phyloP scores from a whole-genome alignment of 2,113 vertebrate species.

The Sus scrofa region DNA sequence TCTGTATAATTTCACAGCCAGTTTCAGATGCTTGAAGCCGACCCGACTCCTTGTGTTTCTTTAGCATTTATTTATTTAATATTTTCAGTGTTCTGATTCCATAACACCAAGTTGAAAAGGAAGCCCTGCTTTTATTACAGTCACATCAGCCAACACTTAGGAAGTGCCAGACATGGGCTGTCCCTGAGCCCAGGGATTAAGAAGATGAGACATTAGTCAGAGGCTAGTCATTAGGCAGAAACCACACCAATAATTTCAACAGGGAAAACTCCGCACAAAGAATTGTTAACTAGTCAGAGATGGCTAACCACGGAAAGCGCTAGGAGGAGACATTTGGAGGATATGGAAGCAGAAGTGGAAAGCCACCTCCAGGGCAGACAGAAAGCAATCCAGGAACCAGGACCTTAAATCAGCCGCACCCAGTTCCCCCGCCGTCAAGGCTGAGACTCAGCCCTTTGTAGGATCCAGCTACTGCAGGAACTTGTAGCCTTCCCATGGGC shows the following conservation, averaged over 20 bases:
- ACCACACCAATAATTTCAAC: background rate
- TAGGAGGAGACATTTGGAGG: background rate
- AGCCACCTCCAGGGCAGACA: background rate
- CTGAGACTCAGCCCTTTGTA: background rate
- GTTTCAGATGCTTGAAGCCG: background rate
- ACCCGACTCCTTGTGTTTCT: background rate
- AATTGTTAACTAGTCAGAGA: background rate
- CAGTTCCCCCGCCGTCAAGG: fast-evolving
- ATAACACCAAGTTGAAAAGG: background rate
- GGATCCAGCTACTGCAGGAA: background rate
- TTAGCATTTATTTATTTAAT: background rate
- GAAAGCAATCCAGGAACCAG: background rate
- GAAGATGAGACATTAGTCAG: background rate
- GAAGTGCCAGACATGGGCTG: background rate
- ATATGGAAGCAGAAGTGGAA: background rate
- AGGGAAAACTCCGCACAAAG: background rate
- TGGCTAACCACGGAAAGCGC: background rate
- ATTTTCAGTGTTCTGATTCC: background rate
- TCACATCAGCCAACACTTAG: background rate
- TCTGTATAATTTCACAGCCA: background rate
- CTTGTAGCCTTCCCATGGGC: no score
- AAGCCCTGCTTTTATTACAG: background rate
- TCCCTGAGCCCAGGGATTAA: background rate
- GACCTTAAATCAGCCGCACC: background rate
- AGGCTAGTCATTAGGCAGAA: background rate